phyloP scores from a whole-genome alignment of 2,113 vertebrate genomes.

The Galeopterus variegatus region DNA sequence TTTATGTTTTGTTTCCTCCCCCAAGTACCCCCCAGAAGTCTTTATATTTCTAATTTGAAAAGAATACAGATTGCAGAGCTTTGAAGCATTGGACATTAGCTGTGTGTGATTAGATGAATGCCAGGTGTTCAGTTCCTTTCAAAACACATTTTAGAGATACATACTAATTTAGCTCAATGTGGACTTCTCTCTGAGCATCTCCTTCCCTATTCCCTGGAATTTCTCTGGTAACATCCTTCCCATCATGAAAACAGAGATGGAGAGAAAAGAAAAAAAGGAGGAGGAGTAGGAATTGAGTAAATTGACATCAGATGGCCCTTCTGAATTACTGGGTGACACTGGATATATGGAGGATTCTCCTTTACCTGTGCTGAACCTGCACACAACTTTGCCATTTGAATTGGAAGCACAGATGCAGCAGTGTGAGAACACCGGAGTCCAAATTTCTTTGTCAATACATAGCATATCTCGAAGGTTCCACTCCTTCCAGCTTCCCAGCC shows the following conservation, averaged over 20 bases:
- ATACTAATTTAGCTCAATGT: background rate
- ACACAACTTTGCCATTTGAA: background rate
- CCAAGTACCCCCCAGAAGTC: background rate
- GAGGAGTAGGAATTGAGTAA: background rate
- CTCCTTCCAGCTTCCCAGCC: background rate
- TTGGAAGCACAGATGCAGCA: background rate
- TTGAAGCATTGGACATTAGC: conserved; percentile 53
- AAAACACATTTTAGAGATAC: conserved; percentile 1
- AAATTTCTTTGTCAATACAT: background rate
- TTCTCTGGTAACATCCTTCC: background rate
- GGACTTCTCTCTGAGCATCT: background rate
- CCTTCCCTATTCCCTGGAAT: background rate
- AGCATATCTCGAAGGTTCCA: background rate
- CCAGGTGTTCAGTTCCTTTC: conserved; percentile 9
- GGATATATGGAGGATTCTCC: too few relatives aligned
- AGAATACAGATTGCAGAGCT: conserved; percentile 3
- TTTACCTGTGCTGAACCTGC: background rate
- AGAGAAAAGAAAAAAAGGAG: background rate
- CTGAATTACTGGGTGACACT: background rate
- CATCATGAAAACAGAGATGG: background rate
- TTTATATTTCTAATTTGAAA: conserved; percentile 71
- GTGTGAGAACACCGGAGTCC: background rate
- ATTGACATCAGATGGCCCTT: background rate
- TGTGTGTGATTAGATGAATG: conserved; percentile 31
- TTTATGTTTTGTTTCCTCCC: conserved; percentile 79